Evolutionary conservation across 2,888 invertebrate species (phyloP).

Genomic region (Trissolcus brochymenae): DNA sequence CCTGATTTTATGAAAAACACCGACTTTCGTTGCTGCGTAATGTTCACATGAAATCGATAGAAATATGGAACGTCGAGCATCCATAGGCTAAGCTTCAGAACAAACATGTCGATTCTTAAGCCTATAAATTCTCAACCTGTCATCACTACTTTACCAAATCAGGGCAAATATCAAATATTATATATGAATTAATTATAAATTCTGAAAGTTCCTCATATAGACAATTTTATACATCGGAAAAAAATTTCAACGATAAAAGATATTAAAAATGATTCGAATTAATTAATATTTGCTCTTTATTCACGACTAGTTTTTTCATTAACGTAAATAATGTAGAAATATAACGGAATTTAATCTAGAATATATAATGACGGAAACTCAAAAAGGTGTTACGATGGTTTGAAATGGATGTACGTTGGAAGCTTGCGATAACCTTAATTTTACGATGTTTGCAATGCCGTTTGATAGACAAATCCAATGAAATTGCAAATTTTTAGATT

Average conservation of each 20-base stretch:
- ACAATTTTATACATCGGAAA: no score
- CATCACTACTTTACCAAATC: constrained; percentile 48
- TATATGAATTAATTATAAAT: no score
- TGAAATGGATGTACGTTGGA: constrained; percentile 33
- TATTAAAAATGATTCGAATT: no score
- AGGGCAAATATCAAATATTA: constrained; percentile 9
- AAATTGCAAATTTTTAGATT: constrained; percentile 56
- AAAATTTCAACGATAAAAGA: no score
- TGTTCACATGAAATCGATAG: constrained; percentile 74
- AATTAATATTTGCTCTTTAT: no score
- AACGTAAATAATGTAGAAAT: no score
- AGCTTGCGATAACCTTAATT: constrained; percentile 43
- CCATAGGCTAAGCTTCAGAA: constrained; percentile 58
- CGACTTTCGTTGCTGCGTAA: constrained; percentile 61
- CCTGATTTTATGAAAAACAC: constrained; percentile 56
- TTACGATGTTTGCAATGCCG: constrained; percentile 45
- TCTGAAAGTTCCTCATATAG: no score
- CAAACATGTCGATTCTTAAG: constrained; percentile 50
- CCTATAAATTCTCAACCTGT: constrained; percentile 47
- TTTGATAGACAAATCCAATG: constrained; percentile 57
- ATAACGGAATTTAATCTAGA: no score
- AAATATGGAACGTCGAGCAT: constrained; percentile 68
- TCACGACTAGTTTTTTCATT: no score
- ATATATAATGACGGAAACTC: constrained; percentile 27
- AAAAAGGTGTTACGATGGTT: constrained; percentile 16